phyloP scores from a whole-genome alignment of 2,113 vertebrate genomes.

The Gambusia holbrooki region DNA sequence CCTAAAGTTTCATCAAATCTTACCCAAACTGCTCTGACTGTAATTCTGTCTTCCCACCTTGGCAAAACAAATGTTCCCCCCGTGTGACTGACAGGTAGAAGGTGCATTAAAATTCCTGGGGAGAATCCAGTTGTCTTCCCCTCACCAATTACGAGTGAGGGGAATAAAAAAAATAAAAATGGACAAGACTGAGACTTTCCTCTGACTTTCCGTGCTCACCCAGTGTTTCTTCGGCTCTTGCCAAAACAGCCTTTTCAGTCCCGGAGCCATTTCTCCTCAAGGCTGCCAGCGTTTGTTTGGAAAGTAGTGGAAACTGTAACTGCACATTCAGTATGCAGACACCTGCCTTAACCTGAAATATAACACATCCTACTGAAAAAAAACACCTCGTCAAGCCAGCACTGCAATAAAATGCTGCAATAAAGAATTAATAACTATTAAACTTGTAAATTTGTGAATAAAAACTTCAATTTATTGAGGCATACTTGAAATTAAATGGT shows the following conservation, averaged over 20 bases:
- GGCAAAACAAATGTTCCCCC: background rate
- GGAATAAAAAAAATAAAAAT: constrained; percentile 7
- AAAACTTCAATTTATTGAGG: constrained; percentile 8
- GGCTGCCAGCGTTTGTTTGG: constrained; percentile 24
- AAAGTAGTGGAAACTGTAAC: constrained; percentile 30
- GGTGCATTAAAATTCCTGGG: constrained; percentile 36
- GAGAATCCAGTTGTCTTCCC: constrained; percentile 31
- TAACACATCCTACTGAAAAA: background rate
- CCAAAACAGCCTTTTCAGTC: constrained; percentile 19
- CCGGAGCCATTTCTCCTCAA: constrained; percentile 18
- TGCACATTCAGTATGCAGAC: constrained; percentile 3
- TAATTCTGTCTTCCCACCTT: constrained; percentile 25
- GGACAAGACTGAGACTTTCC: constrained; percentile 7
- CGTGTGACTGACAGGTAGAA: constrained; percentile 31
- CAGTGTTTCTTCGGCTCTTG: background rate
- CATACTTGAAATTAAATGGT: background rate
- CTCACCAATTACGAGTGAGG: constrained; percentile 31
- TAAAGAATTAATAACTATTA: constrained; percentile 2
- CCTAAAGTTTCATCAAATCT: too few relatives aligned
- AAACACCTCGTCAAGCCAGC: background rate
- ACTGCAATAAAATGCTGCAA: constrained; percentile 15
- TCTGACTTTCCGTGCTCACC: constrained; percentile 20
- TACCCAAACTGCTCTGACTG: background rate
- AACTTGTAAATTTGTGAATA: background rate
- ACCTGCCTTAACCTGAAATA: constrained; percentile 8